Percentiles rank a stretch among this genome's conserved stretches.
phyloP scores from a whole-genome alignment of 2,888 invertebrate species.

The Odontothrips loti region DNA sequence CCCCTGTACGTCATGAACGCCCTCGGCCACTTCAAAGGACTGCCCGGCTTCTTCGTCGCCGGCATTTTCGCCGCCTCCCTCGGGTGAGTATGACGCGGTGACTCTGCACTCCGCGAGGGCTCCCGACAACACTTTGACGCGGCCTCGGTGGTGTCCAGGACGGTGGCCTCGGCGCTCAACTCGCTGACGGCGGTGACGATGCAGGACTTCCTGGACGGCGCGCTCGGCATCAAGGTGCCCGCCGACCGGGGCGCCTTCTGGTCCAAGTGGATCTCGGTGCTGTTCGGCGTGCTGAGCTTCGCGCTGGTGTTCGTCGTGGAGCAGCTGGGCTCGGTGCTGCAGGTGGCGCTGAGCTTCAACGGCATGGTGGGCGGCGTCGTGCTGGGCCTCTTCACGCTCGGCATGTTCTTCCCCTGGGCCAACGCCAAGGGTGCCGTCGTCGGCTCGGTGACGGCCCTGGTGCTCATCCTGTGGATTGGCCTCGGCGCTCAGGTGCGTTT shows the following conservation, averaged over 20 bases:
- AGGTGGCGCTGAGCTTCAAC: constrained; percentile 79
- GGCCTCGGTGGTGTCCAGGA: constrained; percentile 55
- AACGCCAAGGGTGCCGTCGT: constrained; percentile 68
- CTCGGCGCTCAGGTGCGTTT: constrained; percentile 62
- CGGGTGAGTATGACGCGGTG: constrained; percentile 60
- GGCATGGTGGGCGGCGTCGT: constrained; percentile 87
- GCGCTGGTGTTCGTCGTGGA: constrained; percentile 81
- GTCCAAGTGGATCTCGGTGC: constrained; percentile 63
- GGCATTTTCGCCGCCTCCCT: constrained; percentile 94
- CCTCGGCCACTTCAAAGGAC: constrained; percentile 67
- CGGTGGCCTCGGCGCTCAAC: constrained; percentile 92
- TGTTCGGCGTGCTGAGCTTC: constrained; percentile 72
- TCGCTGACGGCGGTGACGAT: constrained; percentile 87
- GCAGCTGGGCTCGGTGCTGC: constrained; percentile 79
- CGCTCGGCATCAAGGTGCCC: constrained; percentile 65
- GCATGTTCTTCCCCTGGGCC: constrained; percentile 84
- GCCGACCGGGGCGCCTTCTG: constrained; percentile 71
- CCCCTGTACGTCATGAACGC: constrained; percentile 86
- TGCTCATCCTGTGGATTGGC: constrained; percentile 60
- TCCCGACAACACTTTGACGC: not conserved
- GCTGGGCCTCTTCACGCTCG: constrained; percentile 78
- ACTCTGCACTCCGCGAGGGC: not conserved
- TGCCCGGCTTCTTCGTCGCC: constrained; percentile 91
- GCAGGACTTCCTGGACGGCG: constrained; percentile 76
- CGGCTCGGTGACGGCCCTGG: constrained; percentile 59